Base-by-base conservation (phyloP, 2,797 vertebrate species). In the Pseudomugil tenellus region DNA sequence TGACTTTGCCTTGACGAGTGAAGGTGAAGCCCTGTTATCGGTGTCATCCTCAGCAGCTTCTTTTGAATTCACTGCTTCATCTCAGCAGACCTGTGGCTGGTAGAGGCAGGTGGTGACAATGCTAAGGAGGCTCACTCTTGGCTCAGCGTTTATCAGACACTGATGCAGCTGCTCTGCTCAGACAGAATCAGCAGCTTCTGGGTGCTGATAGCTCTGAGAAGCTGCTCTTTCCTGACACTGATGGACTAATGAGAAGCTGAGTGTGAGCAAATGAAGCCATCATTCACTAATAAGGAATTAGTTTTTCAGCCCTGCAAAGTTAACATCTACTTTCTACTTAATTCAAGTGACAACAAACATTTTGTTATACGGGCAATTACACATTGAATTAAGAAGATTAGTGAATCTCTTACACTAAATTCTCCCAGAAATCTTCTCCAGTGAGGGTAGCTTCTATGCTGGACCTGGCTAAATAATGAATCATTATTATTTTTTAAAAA, bases 111-210 rank as follows among this genome's bases (percentile, higher is more conserved):
- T 54, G 79, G 54, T 79, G 86, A 87, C 81, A 81, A 16, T 14
- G 72, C 63, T 76, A 55, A 90, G 74, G 70, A 82, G 72, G 46
- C 58, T 60, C 39, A 28, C 26, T 26, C 62, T 34, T 46, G 59
- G 46, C 72, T 64, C 75, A 70, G 67, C 63, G 75, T 81, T 89
- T 85, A 85, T 91, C 87, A 70, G 79, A 68, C 67, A 56, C 89
- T 82, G 84, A 86, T 79, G 81, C 71, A 56, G 75, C 59, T 26
- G 7, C 77, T 79, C 11, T 67, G 73, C 72, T 84, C 69, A 64
- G 39, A 76, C 55, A 2, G 23, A 63, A 78, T 87, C 86, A 85
- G 83, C 87, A 83, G 70, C 81, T 77, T 70, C 26, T 67, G 70
- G 81, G 61, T 77, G 84, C 72, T 78, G 83, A 85, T 48, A 74